These are phyloP conservation scores for Nomada flava DNA, from an alignment of 2,888 invertebrate genomes.

Conservation along the genomic window DNA sequence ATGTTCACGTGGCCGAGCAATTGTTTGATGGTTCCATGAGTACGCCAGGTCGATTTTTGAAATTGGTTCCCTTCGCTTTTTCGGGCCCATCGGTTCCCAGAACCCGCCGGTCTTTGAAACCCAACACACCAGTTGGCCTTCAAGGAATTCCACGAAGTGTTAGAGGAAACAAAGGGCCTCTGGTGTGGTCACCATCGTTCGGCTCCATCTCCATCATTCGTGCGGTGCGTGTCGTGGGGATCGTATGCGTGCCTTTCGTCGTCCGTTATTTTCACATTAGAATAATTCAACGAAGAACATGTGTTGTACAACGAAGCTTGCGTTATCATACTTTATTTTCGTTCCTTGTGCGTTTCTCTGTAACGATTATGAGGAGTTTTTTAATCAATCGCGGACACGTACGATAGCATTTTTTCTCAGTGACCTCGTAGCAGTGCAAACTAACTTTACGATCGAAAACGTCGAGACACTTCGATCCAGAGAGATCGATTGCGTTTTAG, in stretches of 20 bases:
- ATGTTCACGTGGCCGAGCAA: slow-evolving; percentile 62
- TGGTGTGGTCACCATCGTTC: slow-evolving; percentile 55
- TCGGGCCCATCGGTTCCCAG: slow-evolving; percentile 49
- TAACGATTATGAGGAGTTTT: background rate
- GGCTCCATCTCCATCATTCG: slow-evolving; percentile 66
- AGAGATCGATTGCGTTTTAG: background rate
- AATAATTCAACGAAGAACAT: slow-evolving; percentile 26
- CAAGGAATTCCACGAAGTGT: slow-evolving; percentile 71
- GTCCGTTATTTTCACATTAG: slow-evolving; percentile 48
- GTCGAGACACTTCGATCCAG: background rate
- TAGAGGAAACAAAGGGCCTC: slow-evolving; percentile 70
- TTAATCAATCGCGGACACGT: background rate
- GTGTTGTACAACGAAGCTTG: background rate
- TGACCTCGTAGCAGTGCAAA: slow-evolving; percentile 10
- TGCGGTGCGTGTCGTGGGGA: slow-evolving; percentile 56
- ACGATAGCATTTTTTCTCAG: slow-evolving; percentile 3
- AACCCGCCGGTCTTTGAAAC: slow-evolving; percentile 59
- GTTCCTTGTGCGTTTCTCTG: background rate
- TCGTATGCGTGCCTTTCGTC: slow-evolving; percentile 38
- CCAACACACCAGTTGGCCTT: slow-evolving; percentile 68
- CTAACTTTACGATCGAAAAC: background rate
- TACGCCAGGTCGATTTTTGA: slow-evolving; percentile 34
- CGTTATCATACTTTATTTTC: background rate
- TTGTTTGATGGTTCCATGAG: slow-evolving; percentile 14
- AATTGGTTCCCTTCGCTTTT: slow-evolving; percentile 45